Percentiles rank a stretch among this genome's conserved stretches.
These are phyloP conservation scores for Microcebus murinus DNA, from an alignment of 2,113 vertebrate species.

Conservation along the genomic window DNA sequence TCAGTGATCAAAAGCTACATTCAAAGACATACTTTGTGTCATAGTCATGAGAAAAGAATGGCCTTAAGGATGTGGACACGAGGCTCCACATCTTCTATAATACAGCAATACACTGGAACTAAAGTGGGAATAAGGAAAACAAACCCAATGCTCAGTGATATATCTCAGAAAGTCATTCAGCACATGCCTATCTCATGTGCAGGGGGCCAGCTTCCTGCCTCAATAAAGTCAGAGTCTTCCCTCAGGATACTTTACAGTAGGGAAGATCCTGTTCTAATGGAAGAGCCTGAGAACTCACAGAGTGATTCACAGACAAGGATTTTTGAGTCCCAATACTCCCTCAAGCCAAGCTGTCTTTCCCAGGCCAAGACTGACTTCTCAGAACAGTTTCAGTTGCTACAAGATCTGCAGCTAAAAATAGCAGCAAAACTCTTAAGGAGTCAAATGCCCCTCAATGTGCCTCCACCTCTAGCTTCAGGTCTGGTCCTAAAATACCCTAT, in stretches of 20 bases:
- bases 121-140: constrained; percentile 54
- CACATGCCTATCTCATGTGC: neutral
- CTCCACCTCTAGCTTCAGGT: constrained; percentile 67
- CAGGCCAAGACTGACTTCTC: constrained; percentile 11
- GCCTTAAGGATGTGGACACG: constrained; percentile 71
- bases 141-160: constrained; percentile 13
- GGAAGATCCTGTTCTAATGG: constrained; percentile 19
- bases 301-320: constrained; percentile 1
- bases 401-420: constrained; percentile 73
- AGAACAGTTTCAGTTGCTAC: constrained; percentile 57
- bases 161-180: constrained; percentile 26
- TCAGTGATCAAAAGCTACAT: constrained; percentile 64
- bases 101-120: constrained; percentile 64
- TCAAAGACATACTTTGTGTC: constrained; percentile 59
- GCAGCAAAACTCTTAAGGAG: constrained; percentile 71
- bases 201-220: neutral
- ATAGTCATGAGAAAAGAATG: constrained; percentile 26
- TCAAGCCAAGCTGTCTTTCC: constrained; percentile 39
- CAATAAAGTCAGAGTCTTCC: constrained; percentile 53
- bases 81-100: constrained; percentile 68
- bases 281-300: constrained; percentile 45
- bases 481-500: constrained; percentile 76
- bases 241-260: neutral
- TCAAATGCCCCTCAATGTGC: constrained; percentile 69
- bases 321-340: constrained; percentile 26